Percentiles rank a stretch among this genome's conserved stretches.
Conservation (phyloP, 2,113 vertebrate genomes). For the Chunga burmeisteri region DNA sequence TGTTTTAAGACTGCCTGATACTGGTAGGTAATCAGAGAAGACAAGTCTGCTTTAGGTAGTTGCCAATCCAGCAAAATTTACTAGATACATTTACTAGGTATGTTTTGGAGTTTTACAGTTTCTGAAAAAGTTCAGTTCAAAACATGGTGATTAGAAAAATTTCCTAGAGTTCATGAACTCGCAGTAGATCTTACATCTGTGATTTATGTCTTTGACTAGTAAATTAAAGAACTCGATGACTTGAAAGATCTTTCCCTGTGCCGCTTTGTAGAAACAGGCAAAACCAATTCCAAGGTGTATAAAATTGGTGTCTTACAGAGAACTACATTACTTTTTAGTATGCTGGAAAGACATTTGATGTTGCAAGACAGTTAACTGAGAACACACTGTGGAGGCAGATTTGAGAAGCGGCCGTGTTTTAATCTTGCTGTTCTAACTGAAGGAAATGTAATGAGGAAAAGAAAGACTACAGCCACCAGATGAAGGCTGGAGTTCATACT, state of each 20-base stretch:
- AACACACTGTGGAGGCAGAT: neutral
- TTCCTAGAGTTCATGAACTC: slow-evolving; percentile 49
- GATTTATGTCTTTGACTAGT: slow-evolving; percentile 38
- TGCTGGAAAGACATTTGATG: neutral
- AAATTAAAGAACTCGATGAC: neutral
- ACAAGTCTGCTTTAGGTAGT: slow-evolving; percentile 27
- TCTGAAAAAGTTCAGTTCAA: slow-evolving; percentile 47
- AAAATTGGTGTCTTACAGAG: neutral
- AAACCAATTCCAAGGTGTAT: slow-evolving; percentile 16
- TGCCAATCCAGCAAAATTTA: slow-evolving; percentile 48
- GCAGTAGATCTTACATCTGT: neutral
- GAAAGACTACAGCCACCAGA: neutral
- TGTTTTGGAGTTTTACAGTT: slow-evolving; percentile 25
- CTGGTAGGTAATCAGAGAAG: neutral
- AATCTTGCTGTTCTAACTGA: neutral
- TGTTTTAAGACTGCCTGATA: neutral
- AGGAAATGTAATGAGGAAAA: neutral
- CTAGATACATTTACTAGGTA: neutral
- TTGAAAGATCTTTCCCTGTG: slow-evolving; percentile 10
- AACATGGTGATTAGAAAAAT: slow-evolving; percentile 25
- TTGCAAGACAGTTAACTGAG: slow-evolving; percentile 15
- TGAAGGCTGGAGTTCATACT: neutral
- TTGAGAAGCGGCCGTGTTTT: neutral
- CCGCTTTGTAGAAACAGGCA: neutral
- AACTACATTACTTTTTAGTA: neutral